These are phyloP conservation scores for Junonia oenone DNA, from an alignment of 2,888 invertebrate genomes.

Conservation along the genomic window DNA sequence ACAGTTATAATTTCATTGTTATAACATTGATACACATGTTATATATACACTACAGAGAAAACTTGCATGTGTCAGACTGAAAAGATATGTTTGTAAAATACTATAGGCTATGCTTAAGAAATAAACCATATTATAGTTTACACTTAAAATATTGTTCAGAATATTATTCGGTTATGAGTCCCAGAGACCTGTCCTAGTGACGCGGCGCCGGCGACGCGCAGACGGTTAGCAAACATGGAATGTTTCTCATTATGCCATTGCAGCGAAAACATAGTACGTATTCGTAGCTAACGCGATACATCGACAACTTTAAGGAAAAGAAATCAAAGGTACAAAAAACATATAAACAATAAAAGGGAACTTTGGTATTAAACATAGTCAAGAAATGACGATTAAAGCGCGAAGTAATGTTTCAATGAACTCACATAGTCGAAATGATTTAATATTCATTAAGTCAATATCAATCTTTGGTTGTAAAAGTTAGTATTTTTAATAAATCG, in stretches of 20 bases:
- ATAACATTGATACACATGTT: conserved; percentile 68
- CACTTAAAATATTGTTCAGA: conserved; percentile 67
- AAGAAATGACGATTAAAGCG: background rate
- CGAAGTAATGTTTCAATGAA: conserved; percentile 7
- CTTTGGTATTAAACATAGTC: conserved; percentile 8
- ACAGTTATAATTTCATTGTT: conserved; percentile 72
- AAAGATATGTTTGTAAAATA: conserved; percentile 69
- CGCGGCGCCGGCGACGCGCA: conserved; percentile 32
- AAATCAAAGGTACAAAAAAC: background rate
- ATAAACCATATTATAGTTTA: conserved; percentile 59
- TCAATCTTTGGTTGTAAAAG: conserved; percentile 20
- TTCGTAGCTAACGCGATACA: background rate
- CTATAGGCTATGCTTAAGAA: conserved; percentile 70
- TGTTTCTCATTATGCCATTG: conserved; percentile 58
- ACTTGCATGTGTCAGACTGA: conserved; percentile 76
- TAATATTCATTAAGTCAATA: conserved; percentile 3
- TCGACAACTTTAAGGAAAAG: conserved; percentile 11
- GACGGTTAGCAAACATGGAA: conserved; percentile 64
- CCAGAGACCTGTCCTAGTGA: conserved; percentile 31
- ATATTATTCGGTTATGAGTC: conserved; percentile 53
- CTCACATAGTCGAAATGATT: conserved; percentile 1
- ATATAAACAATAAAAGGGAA: background rate
- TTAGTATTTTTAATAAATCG: conserved; percentile 19
- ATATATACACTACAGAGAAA: conserved; percentile 76
- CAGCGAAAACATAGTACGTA: conserved; percentile 36